Conservation (phyloP, 1,140 invertebrate species). For the Matsumurasca onukii region DNA sequence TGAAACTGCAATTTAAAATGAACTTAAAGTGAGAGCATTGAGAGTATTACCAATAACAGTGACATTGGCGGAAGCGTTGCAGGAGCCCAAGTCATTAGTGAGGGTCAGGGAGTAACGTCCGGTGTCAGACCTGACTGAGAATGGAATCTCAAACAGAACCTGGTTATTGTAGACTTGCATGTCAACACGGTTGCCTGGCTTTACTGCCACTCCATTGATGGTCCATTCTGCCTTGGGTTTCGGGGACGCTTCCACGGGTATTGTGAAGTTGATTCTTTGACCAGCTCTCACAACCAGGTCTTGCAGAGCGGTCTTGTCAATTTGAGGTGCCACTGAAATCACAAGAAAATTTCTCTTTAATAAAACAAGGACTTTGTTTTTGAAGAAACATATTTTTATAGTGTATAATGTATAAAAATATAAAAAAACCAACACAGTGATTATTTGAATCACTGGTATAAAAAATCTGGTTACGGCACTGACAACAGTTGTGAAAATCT, state of each 20-base stretch:
- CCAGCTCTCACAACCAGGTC: slow-evolving; percentile 89
- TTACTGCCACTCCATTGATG: slow-evolving; percentile 76
- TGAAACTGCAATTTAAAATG: too few species aligned
- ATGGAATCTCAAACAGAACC: slow-evolving; percentile 84
- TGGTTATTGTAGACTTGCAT: slow-evolving; percentile 71
- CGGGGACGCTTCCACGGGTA: slow-evolving; percentile 85
- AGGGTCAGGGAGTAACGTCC: slow-evolving; percentile 83
- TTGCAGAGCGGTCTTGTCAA: slow-evolving; percentile 79
- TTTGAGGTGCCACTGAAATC: slow-evolving; percentile 70
- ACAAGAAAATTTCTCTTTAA: slow-evolving; percentile 34
- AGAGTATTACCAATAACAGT: slow-evolving; percentile 69
- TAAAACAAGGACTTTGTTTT: too few species aligned
- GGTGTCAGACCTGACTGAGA: slow-evolving; percentile 76
- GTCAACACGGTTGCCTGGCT: slow-evolving; percentile 63
- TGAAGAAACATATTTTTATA: neutral
- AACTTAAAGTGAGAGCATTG: too few species aligned
- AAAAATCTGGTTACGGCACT: too few species aligned
- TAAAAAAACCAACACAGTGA: too few species aligned
- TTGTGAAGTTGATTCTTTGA: slow-evolving; percentile 83
- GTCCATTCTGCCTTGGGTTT: slow-evolving; percentile 86
- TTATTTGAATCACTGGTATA: too few species aligned
- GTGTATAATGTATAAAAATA: too few species aligned
- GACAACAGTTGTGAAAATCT: too few species aligned
- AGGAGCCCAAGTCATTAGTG: slow-evolving; percentile 80
- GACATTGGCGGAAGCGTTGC: slow-evolving; percentile 79